Evolutionary conservation across 2,888 invertebrate genomes (phyloP), one percentile per base, ranked within the genome.

Genomic region (Argyresthia albistria): DNA sequence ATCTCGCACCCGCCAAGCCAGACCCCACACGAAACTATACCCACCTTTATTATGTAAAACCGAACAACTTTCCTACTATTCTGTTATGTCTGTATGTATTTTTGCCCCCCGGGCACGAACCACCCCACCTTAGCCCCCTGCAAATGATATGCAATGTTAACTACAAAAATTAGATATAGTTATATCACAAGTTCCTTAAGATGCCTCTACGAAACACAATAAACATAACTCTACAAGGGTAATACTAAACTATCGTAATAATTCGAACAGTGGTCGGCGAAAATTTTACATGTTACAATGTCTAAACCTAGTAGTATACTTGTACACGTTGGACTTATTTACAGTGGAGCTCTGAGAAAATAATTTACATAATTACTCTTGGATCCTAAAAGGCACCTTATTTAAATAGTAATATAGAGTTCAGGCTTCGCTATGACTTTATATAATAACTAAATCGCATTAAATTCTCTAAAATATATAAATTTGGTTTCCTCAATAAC

Each of bases 401-500:
- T 78, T 80, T 77, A 81, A 81, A 82, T 84, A 81, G 74, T 77
- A 72, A 78, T 72, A 75, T 79, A 80, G 78, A 82, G 78, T 81
- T 82, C 79, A 83, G 80, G 86, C 83, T 82, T 82, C 76, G 70
- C 80, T 81, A 80, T 83, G 83, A 84, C 84, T 84, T 82, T 83
- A 84, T 77, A 86, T 72, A 78, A 79, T 79, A 81, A 80, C 80
- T 83, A 82, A 81, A 74, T 43, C 73, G 73, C 79, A 80, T 73
- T 83, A 80, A 80, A 81, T 82, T 81, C 80, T 84, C 82, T 86
- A 86, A 79, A 80, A 84, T 83, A 84, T 86, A 84, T 53, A 82
- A 84, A 83, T 87, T 87, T 87, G 86, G 87, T 84, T 80, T 84
- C 80, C 78, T 80, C 81, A 83, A 83, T 73, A 82, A 79, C 77